Conservation (phyloP, 2,888 invertebrate genomes). For the Cristatella mucedo region DNA sequence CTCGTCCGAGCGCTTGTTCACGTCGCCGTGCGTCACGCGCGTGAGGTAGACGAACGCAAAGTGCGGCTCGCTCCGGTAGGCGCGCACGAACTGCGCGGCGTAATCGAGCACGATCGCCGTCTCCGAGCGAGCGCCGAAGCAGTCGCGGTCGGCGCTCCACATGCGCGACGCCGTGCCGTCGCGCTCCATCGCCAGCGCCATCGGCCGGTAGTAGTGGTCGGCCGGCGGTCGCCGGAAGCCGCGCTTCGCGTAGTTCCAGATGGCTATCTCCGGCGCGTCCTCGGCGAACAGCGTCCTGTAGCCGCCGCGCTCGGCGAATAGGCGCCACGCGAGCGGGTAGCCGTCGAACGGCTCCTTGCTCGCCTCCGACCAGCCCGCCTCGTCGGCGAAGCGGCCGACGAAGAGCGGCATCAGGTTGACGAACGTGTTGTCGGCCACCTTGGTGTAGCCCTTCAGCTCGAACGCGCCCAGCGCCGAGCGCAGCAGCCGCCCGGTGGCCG, state of each 20-base stretch:
- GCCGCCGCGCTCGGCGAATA: conserved; percentile 52
- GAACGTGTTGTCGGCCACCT: conserved; percentile 83
- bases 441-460: conserved; percentile 73
- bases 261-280: conserved; percentile 59
- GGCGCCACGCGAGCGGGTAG: conserved; percentile 53
- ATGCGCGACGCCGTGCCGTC: conserved; percentile 18
- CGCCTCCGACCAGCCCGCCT: conserved; percentile 31
- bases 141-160: conserved; percentile 36
- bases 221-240: conserved; percentile 67
- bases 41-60: conserved; percentile 73
- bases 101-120: conserved; percentile 58
- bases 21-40: conserved; percentile 64
- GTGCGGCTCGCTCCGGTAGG: conserved; percentile 47
- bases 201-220: conserved; percentile 65
- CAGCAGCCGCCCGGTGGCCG: conserved; percentile 47
- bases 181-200: conserved; percentile 46
- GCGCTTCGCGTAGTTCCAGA: conserved; percentile 60
- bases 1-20: conserved; percentile 46
- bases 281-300: conserved; percentile 69
- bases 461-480: conserved; percentile 50
- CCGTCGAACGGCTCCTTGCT: too few species aligned
- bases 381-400: conserved; percentile 23
- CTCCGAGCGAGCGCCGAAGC: conserved; percentile 54
- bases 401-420: conserved; percentile 70
- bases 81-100: conserved; percentile 44